Evolutionary conservation across 2,888 invertebrate species (phyloP).

Genomic region (Orthosia incerta): DNA sequence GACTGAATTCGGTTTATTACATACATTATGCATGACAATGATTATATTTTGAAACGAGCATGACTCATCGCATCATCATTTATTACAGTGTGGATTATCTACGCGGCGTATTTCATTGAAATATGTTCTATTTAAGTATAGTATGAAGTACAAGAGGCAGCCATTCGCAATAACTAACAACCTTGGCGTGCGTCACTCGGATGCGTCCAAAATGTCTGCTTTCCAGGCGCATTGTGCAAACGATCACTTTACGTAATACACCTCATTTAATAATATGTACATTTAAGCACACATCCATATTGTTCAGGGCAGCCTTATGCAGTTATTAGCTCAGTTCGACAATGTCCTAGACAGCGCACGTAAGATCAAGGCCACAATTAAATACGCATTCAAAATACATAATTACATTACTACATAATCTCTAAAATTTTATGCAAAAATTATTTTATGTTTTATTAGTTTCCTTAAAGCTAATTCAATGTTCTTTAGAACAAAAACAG

Average conservation of each 20-base stretch:
- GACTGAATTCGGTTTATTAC: conserved; percentile 62
- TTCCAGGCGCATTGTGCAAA: conserved; percentile 57
- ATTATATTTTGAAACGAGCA: conserved; percentile 47
- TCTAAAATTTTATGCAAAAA: background rate
- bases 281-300: conserved; percentile 31
- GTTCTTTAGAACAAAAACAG: background rate
- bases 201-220: conserved; percentile 64
- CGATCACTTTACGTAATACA: conserved; percentile 58
- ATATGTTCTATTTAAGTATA: conserved; percentile 47
- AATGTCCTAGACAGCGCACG: conserved; percentile 27
- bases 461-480: conserved; percentile 17
- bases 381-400: conserved; percentile 20
- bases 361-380: conserved; percentile 44
- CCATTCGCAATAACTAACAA: conserved; percentile 57
- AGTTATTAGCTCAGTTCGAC: conserved; percentile 12
- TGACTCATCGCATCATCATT: conserved; percentile 44
- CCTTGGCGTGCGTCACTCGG: conserved; percentile 67
- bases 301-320: conserved; percentile 8
- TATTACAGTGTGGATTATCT: conserved; percentile 20
- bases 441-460: conserved; percentile 1
- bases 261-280: conserved; percentile 40
- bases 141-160: conserved; percentile 37
- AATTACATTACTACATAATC: conserved; percentile 25
- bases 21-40: conserved; percentile 68
- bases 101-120: conserved; percentile 26